A percentile compares a stretch with the other conserved stretches of the same genome.
Conservation (phyloP, 2,797 vertebrate genomes). For the Pitangus sulphuratus region DNA sequence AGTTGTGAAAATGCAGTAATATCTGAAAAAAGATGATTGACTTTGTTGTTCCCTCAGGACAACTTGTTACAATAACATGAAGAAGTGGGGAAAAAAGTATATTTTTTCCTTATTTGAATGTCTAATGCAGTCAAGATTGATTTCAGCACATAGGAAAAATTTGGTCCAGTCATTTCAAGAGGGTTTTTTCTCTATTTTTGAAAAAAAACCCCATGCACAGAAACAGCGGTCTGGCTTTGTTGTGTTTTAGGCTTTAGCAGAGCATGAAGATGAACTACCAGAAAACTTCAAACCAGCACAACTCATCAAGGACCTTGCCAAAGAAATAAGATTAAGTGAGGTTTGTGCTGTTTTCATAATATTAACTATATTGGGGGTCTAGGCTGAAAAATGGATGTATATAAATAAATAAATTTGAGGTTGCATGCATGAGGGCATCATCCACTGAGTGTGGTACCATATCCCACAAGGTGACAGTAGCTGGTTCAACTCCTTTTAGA, state of each 20-base stretch:
- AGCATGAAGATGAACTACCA: conserved; percentile 97
- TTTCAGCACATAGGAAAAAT: background rate
- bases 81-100: background rate
- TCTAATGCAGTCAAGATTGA: background rate
- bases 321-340: conserved; percentile 97
- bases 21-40: background rate
- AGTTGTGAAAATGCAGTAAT: background rate
- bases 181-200: background rate
- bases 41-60: background rate
- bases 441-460: background rate
- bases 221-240: background rate
- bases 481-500: background rate
- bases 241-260: conserved; percentile 87
- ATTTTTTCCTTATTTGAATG: background rate
- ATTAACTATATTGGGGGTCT: background rate
- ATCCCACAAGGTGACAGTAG: background rate
- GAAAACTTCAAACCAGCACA: conserved; percentile 98
- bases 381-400: background rate
- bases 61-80: background rate
- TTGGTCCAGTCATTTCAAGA: background rate
- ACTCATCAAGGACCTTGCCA: conserved; percentile 99
- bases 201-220: background rate
- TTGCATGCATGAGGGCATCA: background rate
- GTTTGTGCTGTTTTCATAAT: conserved; percentile 72
- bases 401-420: background rate